phyloP scores from a whole-genome alignment of 2,113 vertebrate genomes.

The Rostratula benghalensis region DNA sequence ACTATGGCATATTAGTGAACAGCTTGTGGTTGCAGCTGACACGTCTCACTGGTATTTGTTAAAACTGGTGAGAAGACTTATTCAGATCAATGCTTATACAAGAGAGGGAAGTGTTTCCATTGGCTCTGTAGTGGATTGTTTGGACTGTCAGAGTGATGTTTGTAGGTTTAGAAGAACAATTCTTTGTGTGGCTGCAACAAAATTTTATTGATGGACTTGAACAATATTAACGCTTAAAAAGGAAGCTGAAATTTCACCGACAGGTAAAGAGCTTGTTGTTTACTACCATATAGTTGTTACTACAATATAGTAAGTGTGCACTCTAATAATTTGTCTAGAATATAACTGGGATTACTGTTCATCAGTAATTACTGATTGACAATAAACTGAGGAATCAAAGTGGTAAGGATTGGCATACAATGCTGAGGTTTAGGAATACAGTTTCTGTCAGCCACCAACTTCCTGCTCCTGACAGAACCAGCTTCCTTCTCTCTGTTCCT shows the following conservation, averaged over 20 bases:
- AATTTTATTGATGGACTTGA: not conserved
- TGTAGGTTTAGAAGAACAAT: not conserved
- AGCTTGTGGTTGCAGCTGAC: conserved; percentile 45
- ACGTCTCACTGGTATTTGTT: not conserved
- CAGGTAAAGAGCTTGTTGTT: not conserved
- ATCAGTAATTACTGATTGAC: too few relatives aligned
- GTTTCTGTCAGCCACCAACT: not conserved
- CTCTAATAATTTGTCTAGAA: not conserved
- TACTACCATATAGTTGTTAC: not conserved
- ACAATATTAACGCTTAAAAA: not conserved
- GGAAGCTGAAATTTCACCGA: not conserved
- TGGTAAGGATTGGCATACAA: not conserved
- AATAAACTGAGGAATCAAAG: not conserved
- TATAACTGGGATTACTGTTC: not conserved
- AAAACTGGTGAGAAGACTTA: not conserved
- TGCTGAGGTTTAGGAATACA: not conserved
- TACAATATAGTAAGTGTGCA: not conserved
- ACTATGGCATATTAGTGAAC: not conserved
- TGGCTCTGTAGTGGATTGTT: conserved; percentile 23
- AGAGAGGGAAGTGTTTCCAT: conserved; percentile 27
- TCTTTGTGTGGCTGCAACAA: not conserved
- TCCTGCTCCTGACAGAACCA: not conserved
- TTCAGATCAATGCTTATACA: not conserved
- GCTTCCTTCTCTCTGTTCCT: not conserved
- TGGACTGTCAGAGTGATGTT: not conserved